Evolutionary conservation across 2,888 invertebrate genomes (phyloP).

Genomic region (Aleiodes leptofemur): DNA sequence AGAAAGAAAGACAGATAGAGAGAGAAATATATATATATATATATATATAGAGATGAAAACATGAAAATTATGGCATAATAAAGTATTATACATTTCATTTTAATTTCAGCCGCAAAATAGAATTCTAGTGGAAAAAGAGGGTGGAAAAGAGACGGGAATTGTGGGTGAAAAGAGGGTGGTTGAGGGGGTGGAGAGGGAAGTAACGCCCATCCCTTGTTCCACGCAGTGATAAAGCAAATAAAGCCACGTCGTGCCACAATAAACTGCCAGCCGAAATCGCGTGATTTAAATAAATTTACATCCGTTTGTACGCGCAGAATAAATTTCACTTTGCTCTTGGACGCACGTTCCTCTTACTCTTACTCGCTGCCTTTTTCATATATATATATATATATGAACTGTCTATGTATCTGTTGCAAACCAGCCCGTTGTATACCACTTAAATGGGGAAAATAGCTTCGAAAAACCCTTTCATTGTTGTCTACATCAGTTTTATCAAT

Average conservation of each 20-base stretch:
- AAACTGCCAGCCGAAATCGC: constrained; percentile 72
- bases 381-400: not conserved
- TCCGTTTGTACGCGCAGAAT: constrained; percentile 64
- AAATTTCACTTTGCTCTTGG: constrained; percentile 52
- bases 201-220: constrained; percentile 72
- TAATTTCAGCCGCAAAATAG: constrained; percentile 70
- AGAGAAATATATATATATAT: too few species aligned
- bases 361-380: constrained; percentile 42
- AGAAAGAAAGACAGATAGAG: not conserved
- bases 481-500: constrained; percentile 56
- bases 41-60: not conserved
- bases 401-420: constrained; percentile 23
- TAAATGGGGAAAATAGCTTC: constrained; percentile 61
- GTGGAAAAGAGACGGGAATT: not conserved
- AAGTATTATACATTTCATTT: constrained; percentile 57
- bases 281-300: constrained; percentile 74
- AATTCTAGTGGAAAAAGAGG: constrained; percentile 56
- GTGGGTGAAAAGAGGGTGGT: not conserved
- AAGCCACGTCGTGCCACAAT: constrained; percentile 71
- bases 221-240: constrained; percentile 73
- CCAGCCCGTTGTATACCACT: constrained; percentile 37
- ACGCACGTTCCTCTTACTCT: constrained; percentile 47
- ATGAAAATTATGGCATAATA: constrained; percentile 26
- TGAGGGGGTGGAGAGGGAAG: constrained; percentile 52
- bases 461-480: constrained; percentile 59